Evolutionary conservation across 2,888 invertebrate genomes (phyloP).

Genomic region (Cephalotes varians): DNA sequence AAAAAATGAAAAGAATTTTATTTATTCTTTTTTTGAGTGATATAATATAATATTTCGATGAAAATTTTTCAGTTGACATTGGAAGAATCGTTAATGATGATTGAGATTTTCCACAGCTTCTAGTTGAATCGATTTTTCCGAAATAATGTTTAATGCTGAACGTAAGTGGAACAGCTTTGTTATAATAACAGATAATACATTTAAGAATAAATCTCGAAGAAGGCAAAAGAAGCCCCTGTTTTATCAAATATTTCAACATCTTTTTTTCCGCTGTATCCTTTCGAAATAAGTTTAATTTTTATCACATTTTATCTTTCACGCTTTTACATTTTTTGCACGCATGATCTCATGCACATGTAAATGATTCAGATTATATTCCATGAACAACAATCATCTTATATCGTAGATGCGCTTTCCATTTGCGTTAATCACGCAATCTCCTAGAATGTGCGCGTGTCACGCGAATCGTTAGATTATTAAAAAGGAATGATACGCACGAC

Average conservation of each 20-base stretch:
- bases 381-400: constrained; percentile 34
- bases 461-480: constrained; percentile 49
- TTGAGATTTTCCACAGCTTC: not conserved
- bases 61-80: not conserved
- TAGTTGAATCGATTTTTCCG: constrained; percentile 11
- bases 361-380: constrained; percentile 46
- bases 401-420: constrained; percentile 17
- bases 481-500: constrained; percentile 42
- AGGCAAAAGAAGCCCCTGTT: not conserved
- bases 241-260: not conserved
- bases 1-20: not conserved
- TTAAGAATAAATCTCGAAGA: not conserved
- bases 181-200: not conserved
- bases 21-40: not conserved
- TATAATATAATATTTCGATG: not conserved
- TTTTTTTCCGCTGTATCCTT: not conserved
- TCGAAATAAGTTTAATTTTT: constrained; percentile 36
- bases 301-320: constrained; percentile 27
- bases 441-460: constrained; percentile 39
- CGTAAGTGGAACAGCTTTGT: not conserved
- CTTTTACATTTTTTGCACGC: constrained; percentile 36
- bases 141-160: not conserved
- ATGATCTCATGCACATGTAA: constrained; percentile 33
- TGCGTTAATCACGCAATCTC: constrained; percentile 31
- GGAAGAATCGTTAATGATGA: not conserved